phyloP scores from a whole-genome alignment of 2,797 vertebrate species.

The Dromococcyx pavoninus region DNA sequence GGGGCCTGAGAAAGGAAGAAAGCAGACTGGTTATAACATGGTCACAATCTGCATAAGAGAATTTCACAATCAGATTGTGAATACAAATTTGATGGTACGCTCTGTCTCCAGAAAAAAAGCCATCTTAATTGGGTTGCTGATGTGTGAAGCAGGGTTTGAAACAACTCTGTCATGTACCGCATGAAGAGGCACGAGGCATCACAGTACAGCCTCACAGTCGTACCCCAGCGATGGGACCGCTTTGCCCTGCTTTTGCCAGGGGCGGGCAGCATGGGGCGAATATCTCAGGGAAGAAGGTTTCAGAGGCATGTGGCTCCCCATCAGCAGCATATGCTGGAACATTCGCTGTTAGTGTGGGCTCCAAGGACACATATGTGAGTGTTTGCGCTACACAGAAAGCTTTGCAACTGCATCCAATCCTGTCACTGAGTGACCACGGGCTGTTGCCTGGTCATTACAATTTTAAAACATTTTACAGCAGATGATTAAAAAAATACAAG shows the following conservation, averaged over 20 bases:
- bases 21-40: neutral
- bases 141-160: neutral
- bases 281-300: neutral
- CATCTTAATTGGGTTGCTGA: neutral
- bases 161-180: rapidly evolving
- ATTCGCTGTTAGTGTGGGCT: rapidly evolving
- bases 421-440: neutral
- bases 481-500: neutral
- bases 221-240: neutral
- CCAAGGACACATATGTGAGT: rapidly evolving
- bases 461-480: neutral
- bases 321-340: neutral
- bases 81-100: neutral
- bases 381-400: neutral
- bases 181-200: neutral
- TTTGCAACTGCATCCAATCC: neutral
- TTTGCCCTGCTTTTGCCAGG: neutral
- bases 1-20: neutral
- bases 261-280: neutral
- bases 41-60: neutral
- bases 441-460: neutral
- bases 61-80: neutral
- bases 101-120: neutral
- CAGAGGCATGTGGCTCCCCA: neutral
- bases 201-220: neutral